A percentile compares a stretch with the other conserved stretches of the same genome.
These are phyloP conservation scores for Hemibagrus guttatus DNA, from an alignment of 2,797 vertebrate species.

Conservation along the genomic window DNA sequence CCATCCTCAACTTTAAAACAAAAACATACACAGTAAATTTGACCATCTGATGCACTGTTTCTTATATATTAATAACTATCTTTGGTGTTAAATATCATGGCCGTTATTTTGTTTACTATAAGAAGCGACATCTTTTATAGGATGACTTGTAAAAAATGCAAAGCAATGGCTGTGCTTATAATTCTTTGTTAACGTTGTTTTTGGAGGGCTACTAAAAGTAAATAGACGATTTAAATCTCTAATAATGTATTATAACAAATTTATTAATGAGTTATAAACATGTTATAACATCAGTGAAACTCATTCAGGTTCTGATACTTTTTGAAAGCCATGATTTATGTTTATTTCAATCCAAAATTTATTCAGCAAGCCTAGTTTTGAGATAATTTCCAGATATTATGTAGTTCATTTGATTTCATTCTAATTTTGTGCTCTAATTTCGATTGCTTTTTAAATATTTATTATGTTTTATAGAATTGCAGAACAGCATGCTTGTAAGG, in stretches of 20 bases:
- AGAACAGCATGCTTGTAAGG: neutral
- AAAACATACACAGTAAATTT: neutral
- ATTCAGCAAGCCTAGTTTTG: neutral
- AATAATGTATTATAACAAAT: neutral
- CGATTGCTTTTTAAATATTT: neutral
- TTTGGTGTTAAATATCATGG: constrained; percentile 1
- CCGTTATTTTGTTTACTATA: neutral
- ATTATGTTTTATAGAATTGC: neutral
- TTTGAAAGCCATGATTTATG: neutral
- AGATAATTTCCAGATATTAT: neutral
- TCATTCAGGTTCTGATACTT: neutral
- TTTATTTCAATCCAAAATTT: neutral
- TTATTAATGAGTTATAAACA: neutral
- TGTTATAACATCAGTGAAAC: neutral
- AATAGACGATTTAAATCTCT: neutral
- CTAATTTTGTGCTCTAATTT: neutral
- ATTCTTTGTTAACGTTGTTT: neutral
- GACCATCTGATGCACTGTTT: neutral
- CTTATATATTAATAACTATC: neutral
- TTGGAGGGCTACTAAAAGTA: neutral
- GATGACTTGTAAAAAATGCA: neutral
- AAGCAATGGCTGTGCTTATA: neutral
- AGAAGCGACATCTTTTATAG: neutral
- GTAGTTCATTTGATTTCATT: neutral
- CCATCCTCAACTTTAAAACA: neutral